A percentile compares a stretch with the other conserved stretches of the same genome.
Evolutionary conservation across 1,140 invertebrate genomes (phyloP).

Genomic region (Caenorhabditis brenneri): DNA sequence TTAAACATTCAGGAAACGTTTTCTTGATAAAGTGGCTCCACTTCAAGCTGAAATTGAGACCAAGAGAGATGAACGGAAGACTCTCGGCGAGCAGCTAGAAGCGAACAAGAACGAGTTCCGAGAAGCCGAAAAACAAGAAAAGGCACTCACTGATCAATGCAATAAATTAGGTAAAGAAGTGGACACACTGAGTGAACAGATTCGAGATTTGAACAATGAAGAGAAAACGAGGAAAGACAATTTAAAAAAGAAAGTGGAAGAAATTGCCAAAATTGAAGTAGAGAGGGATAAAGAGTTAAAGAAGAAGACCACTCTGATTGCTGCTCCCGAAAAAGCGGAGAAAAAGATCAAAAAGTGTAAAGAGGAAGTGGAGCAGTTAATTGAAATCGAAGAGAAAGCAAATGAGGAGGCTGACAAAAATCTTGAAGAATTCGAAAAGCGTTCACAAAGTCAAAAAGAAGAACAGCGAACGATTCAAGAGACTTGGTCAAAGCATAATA

Average conservation of each 20-base stretch:
- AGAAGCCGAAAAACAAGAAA: background rate
- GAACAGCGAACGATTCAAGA: slow-evolving; percentile 52
- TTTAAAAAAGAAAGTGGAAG: background rate
- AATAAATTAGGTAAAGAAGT: slow-evolving; percentile 7
- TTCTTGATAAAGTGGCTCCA: background rate
- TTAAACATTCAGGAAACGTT: background rate
- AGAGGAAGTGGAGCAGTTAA: slow-evolving; percentile 48
- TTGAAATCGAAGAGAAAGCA: background rate
- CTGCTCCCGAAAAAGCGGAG: slow-evolving; percentile 7
- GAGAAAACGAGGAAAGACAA: background rate
- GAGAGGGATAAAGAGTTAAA: slow-evolving; percentile 12
- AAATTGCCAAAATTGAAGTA: background rate
- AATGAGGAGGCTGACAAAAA: slow-evolving; percentile 42
- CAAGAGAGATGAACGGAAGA: slow-evolving; percentile 25
- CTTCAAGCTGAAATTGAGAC: slow-evolving; percentile 4
- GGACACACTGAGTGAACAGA: background rate
- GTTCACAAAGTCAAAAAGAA: slow-evolving; percentile 50
- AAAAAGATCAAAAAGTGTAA: slow-evolving; percentile 51
- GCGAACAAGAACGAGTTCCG: background rate
- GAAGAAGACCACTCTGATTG: background rate
- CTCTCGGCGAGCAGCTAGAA: background rate
- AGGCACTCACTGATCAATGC: background rate
- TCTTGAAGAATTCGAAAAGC: slow-evolving; percentile 50
- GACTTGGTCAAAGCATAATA: slow-evolving; percentile 66
- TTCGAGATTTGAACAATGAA: slow-evolving; percentile 5